Percentiles rank a stretch among this genome's conserved stretches.
Conservation (phyloP, 2,113 vertebrate genomes). For the Xerus inauris region DNA sequence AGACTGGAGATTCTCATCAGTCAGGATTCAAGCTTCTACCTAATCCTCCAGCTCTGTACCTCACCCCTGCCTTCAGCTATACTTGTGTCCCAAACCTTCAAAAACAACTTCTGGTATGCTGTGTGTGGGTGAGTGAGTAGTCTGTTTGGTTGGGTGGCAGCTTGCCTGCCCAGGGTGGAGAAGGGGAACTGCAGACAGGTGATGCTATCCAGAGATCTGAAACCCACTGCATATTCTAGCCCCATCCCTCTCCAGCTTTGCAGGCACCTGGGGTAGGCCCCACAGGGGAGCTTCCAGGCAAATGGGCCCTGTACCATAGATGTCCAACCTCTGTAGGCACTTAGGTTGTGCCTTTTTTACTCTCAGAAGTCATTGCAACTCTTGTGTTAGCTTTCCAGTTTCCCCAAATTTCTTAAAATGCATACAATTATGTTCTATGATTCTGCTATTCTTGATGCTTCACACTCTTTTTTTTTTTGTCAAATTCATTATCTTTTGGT, state of each 20-base stretch:
- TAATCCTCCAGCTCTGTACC: not conserved
- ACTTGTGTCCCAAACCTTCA: not conserved
- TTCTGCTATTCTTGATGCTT: not conserved
- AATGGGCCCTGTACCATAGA: not conserved
- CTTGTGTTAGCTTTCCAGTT: not conserved
- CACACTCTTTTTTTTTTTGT: not conserved
- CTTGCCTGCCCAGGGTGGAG: not conserved
- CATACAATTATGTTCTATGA: not conserved
- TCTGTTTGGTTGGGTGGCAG: too few species aligned
- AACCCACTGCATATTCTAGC: not conserved
- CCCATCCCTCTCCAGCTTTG: too few species aligned
- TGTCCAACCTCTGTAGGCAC: not conserved
- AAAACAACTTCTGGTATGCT: not conserved
- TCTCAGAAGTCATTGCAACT: not conserved
- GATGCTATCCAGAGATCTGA: not conserved
- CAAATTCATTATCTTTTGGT: not conserved
- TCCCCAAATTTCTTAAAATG: not conserved
- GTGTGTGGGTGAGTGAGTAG: not conserved
- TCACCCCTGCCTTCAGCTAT: not conserved
- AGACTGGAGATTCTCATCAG: not conserved
- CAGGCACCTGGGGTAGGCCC: not conserved
- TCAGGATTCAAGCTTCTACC: not conserved
- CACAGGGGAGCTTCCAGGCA: too few species aligned
- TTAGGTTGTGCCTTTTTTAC: not conserved
- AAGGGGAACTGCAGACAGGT: not conserved